A percentile compares a stretch with the other conserved stretches of the same genome.
These are phyloP conservation scores for Heliconius hortense DNA, from an alignment of 2,888 invertebrate genomes.

Conservation along the genomic window DNA sequence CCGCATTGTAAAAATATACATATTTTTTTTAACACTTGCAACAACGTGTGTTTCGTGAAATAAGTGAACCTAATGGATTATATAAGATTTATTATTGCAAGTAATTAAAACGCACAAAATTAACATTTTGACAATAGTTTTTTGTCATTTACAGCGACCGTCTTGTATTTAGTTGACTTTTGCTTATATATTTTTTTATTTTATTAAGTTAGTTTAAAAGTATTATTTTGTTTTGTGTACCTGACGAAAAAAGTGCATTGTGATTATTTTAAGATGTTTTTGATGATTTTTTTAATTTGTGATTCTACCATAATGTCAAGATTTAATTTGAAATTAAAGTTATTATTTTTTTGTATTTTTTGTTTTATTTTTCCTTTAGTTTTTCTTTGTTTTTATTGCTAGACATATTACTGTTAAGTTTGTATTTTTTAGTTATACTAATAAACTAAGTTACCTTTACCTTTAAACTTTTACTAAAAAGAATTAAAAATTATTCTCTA, in stretches of 20 bases:
- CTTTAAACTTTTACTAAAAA: no score
- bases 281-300: constrained; percentile 34
- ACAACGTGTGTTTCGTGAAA: neutral
- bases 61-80: neutral
- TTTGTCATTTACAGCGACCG: neutral
- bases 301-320: neutral
- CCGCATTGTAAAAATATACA: neutral
- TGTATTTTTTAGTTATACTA: no score
- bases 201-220: constrained; percentile 24
- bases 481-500: no score
- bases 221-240: constrained; percentile 25
- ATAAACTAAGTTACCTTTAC: no score
- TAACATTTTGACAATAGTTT: neutral
- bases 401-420: no score
- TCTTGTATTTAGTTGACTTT: neutral
- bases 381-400: constrained; percentile 4
- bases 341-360: constrained; percentile 7
- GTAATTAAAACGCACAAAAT: neutral
- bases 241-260: constrained; percentile 47
- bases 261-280: constrained; percentile 51
- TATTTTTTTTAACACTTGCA: neutral
- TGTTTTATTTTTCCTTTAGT: constrained; percentile 17
- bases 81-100: neutral
- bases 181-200: neutral
- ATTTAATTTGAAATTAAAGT: constrained; percentile 28